These are phyloP conservation scores for Gonocerus acuteangulatus DNA, from an alignment of 2,888 invertebrate genomes.

Conservation along the genomic window DNA sequence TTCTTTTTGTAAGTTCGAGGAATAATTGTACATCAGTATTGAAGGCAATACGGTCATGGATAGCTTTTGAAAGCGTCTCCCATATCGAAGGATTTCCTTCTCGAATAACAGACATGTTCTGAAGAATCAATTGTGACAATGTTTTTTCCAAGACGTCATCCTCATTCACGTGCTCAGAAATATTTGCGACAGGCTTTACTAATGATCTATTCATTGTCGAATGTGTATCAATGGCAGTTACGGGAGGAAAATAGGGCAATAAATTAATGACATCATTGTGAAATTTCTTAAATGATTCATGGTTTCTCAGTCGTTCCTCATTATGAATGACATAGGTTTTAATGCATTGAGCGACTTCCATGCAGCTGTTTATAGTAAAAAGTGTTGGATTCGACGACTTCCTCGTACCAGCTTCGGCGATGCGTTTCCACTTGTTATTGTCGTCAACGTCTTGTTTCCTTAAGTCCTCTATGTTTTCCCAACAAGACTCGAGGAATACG, in stretches of 20 bases:
- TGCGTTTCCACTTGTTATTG: constrained; percentile 26
- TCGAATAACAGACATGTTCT: neutral
- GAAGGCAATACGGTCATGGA: neutral
- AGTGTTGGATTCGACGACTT: constrained; percentile 15
- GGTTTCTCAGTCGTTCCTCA: constrained; percentile 21
- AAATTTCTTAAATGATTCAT: constrained; percentile 28
- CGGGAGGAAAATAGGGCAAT: constrained; percentile 18
- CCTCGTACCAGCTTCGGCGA: constrained; percentile 25
- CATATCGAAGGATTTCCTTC: constrained; percentile 4
- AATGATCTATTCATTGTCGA: too few relatives aligned
- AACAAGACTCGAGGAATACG: constrained; percentile 26
- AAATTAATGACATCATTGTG: constrained; percentile 26
- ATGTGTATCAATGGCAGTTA: too few relatives aligned
- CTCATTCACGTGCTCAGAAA: too few relatives aligned
- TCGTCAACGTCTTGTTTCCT: neutral
- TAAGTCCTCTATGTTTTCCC: constrained; percentile 24
- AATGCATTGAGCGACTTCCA: neutral
- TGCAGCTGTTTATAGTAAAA: constrained; percentile 29
- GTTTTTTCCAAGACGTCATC: too few relatives aligned
- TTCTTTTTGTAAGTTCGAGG: neutral
- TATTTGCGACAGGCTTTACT: too few relatives aligned
- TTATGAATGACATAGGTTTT: constrained; percentile 28
- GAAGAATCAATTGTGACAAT: too few relatives aligned
- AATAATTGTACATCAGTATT: neutral
- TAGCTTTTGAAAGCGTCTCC: neutral